Conservation (phyloP, 2,113 vertebrate genomes). For the Neotragus pygmaeus region DNA sequence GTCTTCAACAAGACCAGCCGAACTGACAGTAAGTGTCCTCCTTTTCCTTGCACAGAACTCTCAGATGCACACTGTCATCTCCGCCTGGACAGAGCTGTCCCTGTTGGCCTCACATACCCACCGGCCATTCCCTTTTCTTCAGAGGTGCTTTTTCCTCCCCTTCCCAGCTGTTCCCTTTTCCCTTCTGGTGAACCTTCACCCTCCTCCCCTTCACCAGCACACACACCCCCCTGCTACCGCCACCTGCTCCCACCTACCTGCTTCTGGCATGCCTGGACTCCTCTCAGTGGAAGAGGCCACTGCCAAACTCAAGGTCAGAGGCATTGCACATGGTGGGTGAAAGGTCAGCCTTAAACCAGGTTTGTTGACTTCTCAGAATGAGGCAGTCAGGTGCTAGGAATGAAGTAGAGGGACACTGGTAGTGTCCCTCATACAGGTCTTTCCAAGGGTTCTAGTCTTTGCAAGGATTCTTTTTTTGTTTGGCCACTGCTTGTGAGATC, state of each 20-base stretch:
- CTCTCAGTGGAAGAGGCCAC: background rate
- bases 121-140: background rate
- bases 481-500: background rate
- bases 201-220: background rate
- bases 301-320: background rate
- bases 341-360: background rate
- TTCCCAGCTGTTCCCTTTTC: background rate
- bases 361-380: background rate
- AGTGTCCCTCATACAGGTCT: background rate
- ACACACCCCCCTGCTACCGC: background rate
- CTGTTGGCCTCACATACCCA: background rate
- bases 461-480: background rate
- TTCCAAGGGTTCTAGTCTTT: background rate
- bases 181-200: background rate
- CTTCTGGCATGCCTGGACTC: background rate
- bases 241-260: background rate
- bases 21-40: conserved; percentile 87
- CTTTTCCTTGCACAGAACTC: background rate
- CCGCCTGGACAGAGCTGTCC: conserved; percentile 31
- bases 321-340: background rate
- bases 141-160: background rate
- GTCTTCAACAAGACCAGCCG: conserved; percentile 95
- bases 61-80: background rate
- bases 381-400: background rate
- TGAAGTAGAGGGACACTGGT: background rate